A percentile compares a stretch with the other conserved stretches of the same genome.
phyloP scores from a whole-genome alignment of 2,888 invertebrate species.

The Sisyra terminalis region DNA sequence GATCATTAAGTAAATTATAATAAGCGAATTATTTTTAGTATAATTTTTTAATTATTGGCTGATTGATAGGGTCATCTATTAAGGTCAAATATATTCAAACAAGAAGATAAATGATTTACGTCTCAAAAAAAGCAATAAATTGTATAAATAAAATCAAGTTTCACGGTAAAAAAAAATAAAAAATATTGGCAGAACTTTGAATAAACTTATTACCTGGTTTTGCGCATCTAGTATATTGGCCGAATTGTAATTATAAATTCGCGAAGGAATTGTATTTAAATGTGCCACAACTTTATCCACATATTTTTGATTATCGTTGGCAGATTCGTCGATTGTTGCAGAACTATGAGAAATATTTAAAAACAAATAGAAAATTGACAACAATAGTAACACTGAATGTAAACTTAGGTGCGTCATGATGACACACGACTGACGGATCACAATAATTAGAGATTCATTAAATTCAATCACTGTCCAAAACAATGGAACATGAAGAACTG shows the following conservation, averaged over 20 bases:
- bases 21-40: neutral
- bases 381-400: neutral
- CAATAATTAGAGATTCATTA: too few relatives aligned
- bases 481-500: too few relatives aligned
- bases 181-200: too few relatives aligned
- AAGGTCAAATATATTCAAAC: too few relatives aligned
- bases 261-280: slow-evolving; percentile 31
- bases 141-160: too few relatives aligned
- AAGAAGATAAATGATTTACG: too few relatives aligned
- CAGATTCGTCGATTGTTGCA: neutral
- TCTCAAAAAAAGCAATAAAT: too few relatives aligned
- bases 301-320: slow-evolving; percentile 11
- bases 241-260: slow-evolving; percentile 29
- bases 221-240: slow-evolving; percentile 28
- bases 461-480: too few relatives aligned
- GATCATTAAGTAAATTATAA: neutral
- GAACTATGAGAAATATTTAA: neutral
- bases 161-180: too few relatives aligned
- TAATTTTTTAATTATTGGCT: neutral
- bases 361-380: neutral
- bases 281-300: slow-evolving; percentile 24
- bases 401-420: too few relatives aligned
- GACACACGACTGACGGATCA: too few relatives aligned
- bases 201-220: slow-evolving; percentile 23
- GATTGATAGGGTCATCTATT: too few relatives aligned